Evolutionary conservation across 2,113 vertebrate genomes (phyloP).

Genomic region (Donacobius atricapilla): DNA sequence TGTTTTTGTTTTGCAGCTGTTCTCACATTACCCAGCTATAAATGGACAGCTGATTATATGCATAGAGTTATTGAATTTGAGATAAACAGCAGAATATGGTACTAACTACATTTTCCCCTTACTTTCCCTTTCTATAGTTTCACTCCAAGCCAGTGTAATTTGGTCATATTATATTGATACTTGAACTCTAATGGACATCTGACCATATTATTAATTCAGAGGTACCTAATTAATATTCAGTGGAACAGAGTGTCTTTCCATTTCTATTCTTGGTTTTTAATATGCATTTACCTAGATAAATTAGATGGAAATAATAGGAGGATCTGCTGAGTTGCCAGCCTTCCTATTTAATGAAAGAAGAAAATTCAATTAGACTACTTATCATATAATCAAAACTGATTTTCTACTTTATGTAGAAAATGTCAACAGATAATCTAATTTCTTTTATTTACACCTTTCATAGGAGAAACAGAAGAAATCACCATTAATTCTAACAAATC

Average conservation of each 20-base stretch:
- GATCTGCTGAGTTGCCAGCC: neutral
- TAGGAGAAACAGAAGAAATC: neutral
- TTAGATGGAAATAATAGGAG: neutral
- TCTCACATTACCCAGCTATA: neutral
- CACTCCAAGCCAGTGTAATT: neutral
- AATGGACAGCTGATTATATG: neutral
- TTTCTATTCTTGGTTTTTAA: neutral
- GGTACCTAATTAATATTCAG: neutral
- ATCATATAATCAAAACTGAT: neutral
- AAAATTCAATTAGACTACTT: neutral
- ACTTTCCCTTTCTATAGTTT: neutral
- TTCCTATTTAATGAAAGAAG: neutral
- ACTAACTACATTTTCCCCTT: neutral
- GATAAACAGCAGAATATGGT: neutral
- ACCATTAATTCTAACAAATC: neutral
- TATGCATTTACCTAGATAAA: neutral
- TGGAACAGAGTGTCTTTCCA: neutral
- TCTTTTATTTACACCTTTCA: neutral
- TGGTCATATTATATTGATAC: neutral
- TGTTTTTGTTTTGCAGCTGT: neutral
- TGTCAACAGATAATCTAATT: neutral
- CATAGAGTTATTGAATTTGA: neutral
- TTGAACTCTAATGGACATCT: neutral
- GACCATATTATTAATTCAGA: neutral
- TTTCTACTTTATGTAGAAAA: neutral